These are phyloP conservation scores for Urosaurus nigricauda DNA, from an alignment of 2,797 vertebrate genomes.

Conservation along the genomic window DNA sequence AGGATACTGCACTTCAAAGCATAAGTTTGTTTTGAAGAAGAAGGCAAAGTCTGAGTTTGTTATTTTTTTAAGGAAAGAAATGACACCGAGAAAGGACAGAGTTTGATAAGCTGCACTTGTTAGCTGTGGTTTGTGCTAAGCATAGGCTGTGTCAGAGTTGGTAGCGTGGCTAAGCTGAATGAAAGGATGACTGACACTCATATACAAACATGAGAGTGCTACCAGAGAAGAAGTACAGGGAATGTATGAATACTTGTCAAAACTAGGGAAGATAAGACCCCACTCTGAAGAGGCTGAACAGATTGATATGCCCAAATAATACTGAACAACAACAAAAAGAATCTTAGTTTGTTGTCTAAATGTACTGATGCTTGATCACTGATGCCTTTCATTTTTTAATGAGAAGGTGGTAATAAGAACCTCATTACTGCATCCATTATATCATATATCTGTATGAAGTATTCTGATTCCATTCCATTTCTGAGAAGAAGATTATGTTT, in stretches of 20 bases:
- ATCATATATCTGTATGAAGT: too few species aligned
- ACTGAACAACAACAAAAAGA: conserved; percentile 10
- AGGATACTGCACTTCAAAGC: conserved; percentile 58
- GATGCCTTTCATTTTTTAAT: neutral
- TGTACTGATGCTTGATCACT: neutral
- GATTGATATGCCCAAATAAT: conserved; percentile 21
- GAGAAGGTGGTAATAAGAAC: conserved; percentile 5
- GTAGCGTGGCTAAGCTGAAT: conserved; percentile 50
- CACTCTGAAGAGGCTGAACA: neutral
- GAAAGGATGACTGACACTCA: conserved; percentile 59
- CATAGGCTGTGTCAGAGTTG: conserved; percentile 43
- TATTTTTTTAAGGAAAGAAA: conserved; percentile 40
- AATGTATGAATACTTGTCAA: conserved; percentile 43
- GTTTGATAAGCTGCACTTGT: conserved; percentile 67
- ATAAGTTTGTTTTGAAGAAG: conserved; percentile 64
- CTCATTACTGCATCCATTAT: conserved; percentile 1
- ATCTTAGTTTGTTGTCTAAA: neutral
- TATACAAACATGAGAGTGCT: conserved; percentile 46
- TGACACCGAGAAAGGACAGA: conserved; percentile 11
- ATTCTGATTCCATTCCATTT: too few species aligned
- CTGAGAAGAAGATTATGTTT: too few species aligned
- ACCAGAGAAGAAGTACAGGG: conserved; percentile 32
- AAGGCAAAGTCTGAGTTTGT: conserved; percentile 57
- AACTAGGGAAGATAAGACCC: conserved; percentile 16
- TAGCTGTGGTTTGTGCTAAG: conserved; percentile 42